A percentile compares a stretch with the other conserved stretches of the same genome.
Evolutionary conservation across 2,113 vertebrate genomes (phyloP).

Genomic region (Stigmatopora nigra): DNA sequence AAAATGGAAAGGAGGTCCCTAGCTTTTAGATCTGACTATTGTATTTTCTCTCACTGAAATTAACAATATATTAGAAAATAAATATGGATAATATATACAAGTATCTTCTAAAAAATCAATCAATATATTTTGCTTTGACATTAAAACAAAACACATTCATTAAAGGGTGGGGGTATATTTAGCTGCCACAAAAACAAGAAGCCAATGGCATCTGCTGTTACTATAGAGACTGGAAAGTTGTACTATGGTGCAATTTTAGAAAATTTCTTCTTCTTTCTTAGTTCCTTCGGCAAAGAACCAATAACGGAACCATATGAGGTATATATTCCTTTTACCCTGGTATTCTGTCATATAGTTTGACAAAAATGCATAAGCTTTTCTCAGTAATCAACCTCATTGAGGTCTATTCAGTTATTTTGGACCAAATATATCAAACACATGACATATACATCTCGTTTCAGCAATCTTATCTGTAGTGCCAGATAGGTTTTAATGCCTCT

Average conservation of each 20-base stretch:
- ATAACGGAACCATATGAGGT: not conserved
- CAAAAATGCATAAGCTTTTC: not conserved
- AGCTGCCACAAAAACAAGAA: not conserved
- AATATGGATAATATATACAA: not conserved
- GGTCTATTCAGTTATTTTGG: not conserved
- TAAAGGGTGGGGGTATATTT: not conserved
- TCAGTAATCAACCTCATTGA: not conserved
- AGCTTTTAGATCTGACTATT: not conserved
- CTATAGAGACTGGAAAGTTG: slow-evolving; percentile 61
- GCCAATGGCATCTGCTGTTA: slow-evolving; percentile 50
- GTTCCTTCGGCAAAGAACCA: slow-evolving; percentile 26
- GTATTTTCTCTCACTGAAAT: not conserved
- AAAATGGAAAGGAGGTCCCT: not conserved
- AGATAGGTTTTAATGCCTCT: slow-evolving; percentile 74
- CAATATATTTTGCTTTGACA: not conserved
- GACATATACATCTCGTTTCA: slow-evolving; percentile 26
- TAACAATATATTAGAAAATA: not conserved
- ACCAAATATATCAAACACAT: not conserved
- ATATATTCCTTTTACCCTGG: not conserved
- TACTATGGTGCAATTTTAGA: slow-evolving; percentile 27
- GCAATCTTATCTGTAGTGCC: slow-evolving; percentile 71
- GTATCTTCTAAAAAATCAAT: not conserved
- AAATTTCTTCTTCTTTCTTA: slow-evolving; percentile 27
- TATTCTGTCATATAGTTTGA: no score
- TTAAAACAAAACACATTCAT: not conserved